Conservation (phyloP, 2,888 invertebrate species). For the Pomacea canaliculata region DNA sequence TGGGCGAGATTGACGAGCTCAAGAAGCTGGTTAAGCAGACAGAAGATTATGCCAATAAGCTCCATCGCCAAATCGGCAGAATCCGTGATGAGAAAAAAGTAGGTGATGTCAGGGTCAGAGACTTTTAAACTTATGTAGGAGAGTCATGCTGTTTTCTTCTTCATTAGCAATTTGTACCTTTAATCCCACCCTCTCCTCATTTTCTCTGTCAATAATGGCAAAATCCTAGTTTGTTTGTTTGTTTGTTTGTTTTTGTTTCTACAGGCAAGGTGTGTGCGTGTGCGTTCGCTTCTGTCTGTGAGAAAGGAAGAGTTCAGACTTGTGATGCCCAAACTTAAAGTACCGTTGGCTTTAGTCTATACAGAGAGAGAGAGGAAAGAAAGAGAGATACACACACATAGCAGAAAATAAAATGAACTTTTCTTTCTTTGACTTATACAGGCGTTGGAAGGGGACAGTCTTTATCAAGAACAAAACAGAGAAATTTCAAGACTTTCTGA, state of each 20-base stretch:
- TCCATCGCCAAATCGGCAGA: conserved; percentile 45
- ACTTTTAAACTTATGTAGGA: not conserved
- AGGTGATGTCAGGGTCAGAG: not conserved
- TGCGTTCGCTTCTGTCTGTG: no score
- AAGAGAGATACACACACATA: no score
- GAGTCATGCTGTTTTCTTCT: not conserved
- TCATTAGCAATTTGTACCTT: not conserved
- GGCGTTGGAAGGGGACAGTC: conserved; percentile 39
- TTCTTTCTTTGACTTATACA: not conserved
- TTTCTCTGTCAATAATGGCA: no score
- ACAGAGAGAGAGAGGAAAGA: no score
- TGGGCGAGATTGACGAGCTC: conserved; percentile 48
- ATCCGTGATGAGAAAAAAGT: conserved; percentile 42
- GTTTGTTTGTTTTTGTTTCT: no score
- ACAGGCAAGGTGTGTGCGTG: no score
- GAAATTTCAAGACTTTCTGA: conserved; percentile 45
- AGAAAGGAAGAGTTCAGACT: no score
- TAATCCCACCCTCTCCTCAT: not conserved
- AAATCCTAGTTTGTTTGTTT: no score
- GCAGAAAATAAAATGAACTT: not conserved
- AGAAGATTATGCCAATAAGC: conserved; percentile 49
- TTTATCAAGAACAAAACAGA: conserved; percentile 44
- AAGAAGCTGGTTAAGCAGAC: conserved; percentile 51
- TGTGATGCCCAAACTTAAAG: no score
- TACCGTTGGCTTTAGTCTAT: no score